Evolutionary conservation across 2,113 vertebrate genomes (phyloP).

Genomic region (Manacus vitellinus): DNA sequence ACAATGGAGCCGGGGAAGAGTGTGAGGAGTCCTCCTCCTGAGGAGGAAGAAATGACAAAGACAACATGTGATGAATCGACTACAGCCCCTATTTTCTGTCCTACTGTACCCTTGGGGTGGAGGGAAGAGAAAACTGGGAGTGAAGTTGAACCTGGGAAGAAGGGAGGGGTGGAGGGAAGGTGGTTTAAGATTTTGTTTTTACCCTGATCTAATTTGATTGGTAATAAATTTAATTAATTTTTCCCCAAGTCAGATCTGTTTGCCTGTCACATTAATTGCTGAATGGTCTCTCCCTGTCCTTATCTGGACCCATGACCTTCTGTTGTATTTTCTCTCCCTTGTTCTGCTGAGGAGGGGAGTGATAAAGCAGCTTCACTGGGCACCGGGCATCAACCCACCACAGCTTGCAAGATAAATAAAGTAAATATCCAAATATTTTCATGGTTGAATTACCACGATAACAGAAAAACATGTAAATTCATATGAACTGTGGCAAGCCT

Average conservation of each 20-base stretch:
- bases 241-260: neutral
- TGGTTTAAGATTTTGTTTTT: neutral
- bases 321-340: neutral
- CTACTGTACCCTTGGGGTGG: neutral
- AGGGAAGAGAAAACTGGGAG: neutral
- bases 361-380: neutral
- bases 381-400: neutral
- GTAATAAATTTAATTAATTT: neutral
- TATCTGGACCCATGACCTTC: neutral
- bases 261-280: neutral
- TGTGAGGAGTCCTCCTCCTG: neutral
- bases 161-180: neutral
- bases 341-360: neutral
- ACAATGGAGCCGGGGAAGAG: too few species aligned
- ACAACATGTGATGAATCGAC: neutral
- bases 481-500: neutral
- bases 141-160: neutral
- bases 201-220: neutral
- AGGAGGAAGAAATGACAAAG: neutral
- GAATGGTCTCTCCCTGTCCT: neutral
- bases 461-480: neutral
- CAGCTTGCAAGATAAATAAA: neutral
- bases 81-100: neutral
- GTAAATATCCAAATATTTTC: neutral
- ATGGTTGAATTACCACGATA: neutral